A percentile compares a stretch with the other conserved stretches of the same genome.
phyloP scores from a whole-genome alignment of 2,888 invertebrate genomes.

The Agapostemon virescens region DNA sequence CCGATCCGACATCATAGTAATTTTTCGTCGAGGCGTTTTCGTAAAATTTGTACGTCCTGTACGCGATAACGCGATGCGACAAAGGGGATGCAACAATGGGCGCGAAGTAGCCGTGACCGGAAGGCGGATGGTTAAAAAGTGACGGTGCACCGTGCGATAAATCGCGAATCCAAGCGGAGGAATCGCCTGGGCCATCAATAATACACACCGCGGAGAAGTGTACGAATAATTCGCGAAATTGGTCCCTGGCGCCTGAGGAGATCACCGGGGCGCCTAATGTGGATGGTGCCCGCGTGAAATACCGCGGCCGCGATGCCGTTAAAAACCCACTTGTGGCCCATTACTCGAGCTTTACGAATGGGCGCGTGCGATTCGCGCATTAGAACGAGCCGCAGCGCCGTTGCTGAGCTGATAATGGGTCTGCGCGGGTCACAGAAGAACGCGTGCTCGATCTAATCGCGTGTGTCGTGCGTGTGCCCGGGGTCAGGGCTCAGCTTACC shows the following conservation, averaged over 20 bases:
- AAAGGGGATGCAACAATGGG: background rate
- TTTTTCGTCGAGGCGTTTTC: no score
- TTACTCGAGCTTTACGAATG: slow-evolving; percentile 74
- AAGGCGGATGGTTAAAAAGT: no score
- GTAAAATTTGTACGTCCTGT: no score
- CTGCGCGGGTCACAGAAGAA: slow-evolving; percentile 26
- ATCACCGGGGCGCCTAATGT: slow-evolving; percentile 17
- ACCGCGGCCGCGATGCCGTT: slow-evolving; percentile 59
- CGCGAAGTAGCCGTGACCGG: no score
- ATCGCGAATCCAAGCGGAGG: background rate
- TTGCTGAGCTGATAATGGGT: slow-evolving; percentile 48
- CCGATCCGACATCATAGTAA: no score
- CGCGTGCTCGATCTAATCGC: slow-evolving; percentile 56
- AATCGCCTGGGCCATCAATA: background rate
- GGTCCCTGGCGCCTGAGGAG: slow-evolving; percentile 43
- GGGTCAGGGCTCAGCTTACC: slow-evolving; percentile 38
- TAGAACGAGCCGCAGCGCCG: slow-evolving; percentile 65
- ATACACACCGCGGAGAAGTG: background rate
- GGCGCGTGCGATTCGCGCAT: slow-evolving; percentile 71
- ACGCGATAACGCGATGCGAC: background rate
- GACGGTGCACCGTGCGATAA: background rate
- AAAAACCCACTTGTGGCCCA: slow-evolving; percentile 66
- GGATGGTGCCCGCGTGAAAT: slow-evolving; percentile 63
- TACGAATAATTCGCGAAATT: slow-evolving; percentile 28
- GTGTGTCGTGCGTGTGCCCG: slow-evolving; percentile 58